These are phyloP conservation scores for Limonius californicus DNA, from an alignment of 1,140 invertebrate genomes.

Conservation along the genomic window DNA sequence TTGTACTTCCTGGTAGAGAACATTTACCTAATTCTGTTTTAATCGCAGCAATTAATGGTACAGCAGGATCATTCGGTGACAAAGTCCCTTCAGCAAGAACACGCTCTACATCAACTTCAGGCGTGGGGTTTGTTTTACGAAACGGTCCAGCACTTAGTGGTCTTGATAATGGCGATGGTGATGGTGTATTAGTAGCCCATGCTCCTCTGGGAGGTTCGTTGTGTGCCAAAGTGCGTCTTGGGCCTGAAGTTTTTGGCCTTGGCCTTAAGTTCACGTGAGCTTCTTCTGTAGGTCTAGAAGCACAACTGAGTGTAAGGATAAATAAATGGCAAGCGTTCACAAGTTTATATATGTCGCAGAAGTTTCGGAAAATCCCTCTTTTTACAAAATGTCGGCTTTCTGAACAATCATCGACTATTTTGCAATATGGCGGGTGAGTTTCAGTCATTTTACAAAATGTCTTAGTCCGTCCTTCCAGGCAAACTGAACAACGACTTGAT, in stretches of 20 bases:
- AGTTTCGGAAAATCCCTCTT: too few relatives aligned
- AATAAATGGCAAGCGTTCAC: too few relatives aligned
- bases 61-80: slow-evolving; percentile 55
- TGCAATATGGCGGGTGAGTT: too few relatives aligned
- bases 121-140: slow-evolving; percentile 53
- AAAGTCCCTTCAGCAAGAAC: slow-evolving; percentile 51
- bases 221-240: slow-evolving; percentile 29
- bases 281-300: slow-evolving; percentile 23
- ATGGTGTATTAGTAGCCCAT: slow-evolving; percentile 49
- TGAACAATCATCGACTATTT: too few relatives aligned
- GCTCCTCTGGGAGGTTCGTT: slow-evolving; percentile 41
- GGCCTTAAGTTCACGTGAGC: slow-evolving; percentile 23
- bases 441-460: too few relatives aligned
- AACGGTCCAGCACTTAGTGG: slow-evolving; percentile 53
- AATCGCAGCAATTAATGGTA: slow-evolving; percentile 61
- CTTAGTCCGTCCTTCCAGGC: too few relatives aligned
- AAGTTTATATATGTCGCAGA: too few relatives aligned
- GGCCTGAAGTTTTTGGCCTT: slow-evolving; percentile 48
- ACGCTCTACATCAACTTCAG: slow-evolving; percentile 49
- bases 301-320: too few relatives aligned
- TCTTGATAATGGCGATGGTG: slow-evolving; percentile 43
- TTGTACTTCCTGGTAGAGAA: slow-evolving; percentile 42
- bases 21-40: slow-evolving; percentile 59
- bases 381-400: too few relatives aligned
- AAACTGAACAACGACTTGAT: too few relatives aligned